Evolutionary conservation across 2,888 invertebrate genomes (phyloP).

Genomic region (Chymomyza procnemis): DNA sequence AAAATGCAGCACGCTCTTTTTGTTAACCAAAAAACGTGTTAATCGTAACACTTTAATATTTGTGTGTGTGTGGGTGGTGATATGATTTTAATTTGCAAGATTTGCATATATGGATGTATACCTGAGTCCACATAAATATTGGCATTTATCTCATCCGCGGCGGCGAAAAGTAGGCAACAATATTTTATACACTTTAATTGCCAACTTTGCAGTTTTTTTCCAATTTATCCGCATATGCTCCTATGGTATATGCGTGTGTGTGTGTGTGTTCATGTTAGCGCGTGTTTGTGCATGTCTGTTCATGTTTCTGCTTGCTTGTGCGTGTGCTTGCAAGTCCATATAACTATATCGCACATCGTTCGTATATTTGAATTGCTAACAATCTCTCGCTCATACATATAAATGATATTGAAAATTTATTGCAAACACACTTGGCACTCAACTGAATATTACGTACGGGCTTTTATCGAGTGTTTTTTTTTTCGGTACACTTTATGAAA

Average conservation of each 20-base stretch:
- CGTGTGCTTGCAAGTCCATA: not conserved
- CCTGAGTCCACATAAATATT: constrained; percentile 2
- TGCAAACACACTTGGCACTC: constrained; percentile 10
- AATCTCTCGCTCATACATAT: constrained; percentile 41
- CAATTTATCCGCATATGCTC: not conserved
- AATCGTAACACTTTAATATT: not conserved
- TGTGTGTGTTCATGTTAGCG: not conserved
- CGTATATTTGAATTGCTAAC: constrained; percentile 59
- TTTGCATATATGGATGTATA: not conserved
- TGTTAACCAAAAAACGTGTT: not conserved
- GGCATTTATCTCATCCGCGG: constrained; percentile 21
- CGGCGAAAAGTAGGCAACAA: constrained; percentile 62
- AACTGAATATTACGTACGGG: constrained; percentile 6
- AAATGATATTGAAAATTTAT: constrained; percentile 57
- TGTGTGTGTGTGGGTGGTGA: not conserved
- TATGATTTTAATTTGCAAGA: constrained; percentile 27
- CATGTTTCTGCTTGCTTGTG: not conserved
- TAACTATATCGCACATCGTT: constrained; percentile 43
- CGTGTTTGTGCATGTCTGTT: not conserved
- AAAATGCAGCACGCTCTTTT: too few relatives aligned
- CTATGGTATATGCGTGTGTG: not conserved
- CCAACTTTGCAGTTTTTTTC: not conserved
- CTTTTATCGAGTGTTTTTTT: not conserved
- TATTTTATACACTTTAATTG: constrained; percentile 47
- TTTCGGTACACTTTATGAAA: too few relatives aligned